Base-by-base conservation (phyloP, 2,113 vertebrate species). In the Tonatia bakeri region DNA sequence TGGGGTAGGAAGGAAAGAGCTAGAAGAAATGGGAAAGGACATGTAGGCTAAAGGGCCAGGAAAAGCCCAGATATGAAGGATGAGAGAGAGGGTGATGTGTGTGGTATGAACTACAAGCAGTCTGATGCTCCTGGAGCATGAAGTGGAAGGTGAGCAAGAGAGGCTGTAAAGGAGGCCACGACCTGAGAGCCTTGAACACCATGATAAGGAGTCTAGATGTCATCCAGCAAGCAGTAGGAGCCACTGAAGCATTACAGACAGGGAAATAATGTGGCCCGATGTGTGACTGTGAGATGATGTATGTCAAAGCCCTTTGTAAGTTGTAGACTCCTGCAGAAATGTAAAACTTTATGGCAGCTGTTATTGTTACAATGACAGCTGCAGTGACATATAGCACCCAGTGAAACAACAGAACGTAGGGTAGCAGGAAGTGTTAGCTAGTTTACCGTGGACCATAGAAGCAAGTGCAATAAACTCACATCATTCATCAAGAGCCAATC, bases 101-200 rank as follows among this genome's bases (percentile, higher is more conserved):
- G 26, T 16, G 54, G 7, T 2, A 0, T 7, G 4, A 72, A 12
- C n/a, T 2, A 1, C 5, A 2, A 16, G 65, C 11, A 56, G 4
- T 16, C 65, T 20, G 43, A 33, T 24, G 14, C 26, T 9, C 14
- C 4, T 6, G 59, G 50, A 69, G 19, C 20, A 4, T 9, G 56
- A 8, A 40, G 40, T 15, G 26, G 31, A 24, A 5, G 3, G n/a
- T 0, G 7, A 69, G 50, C 22, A 5, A 33, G 38, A 33, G 38
- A 81, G 69, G 5, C 61, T 7, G 4, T 3, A 24, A 31, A 33
- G 77, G 31, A 4, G 7, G 24, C 28, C 26, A 7, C 2, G 3
- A 19, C 26, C 6, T 0, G 9, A 50, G 9, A 7, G 45, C 64
- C 79, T 13, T 33, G 40, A 69, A 28, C 4, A 36, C 9, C 40